Conservation (phyloP, 2,113 vertebrate genomes). For the Cyprinodon variegatus region DNA sequence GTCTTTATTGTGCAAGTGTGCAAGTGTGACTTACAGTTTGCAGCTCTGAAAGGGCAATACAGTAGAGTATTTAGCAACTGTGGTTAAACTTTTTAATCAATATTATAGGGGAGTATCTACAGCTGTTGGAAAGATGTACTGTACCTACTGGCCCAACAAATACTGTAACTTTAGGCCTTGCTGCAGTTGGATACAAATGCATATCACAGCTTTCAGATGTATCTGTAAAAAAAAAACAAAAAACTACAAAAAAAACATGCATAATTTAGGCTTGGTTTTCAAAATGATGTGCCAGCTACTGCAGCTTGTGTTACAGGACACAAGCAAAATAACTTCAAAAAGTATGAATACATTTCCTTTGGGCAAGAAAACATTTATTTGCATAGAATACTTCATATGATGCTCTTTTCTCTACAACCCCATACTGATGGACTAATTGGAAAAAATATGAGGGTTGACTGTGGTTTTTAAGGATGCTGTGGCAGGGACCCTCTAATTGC, state of each 20-base stretch:
- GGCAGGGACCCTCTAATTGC: not conserved
- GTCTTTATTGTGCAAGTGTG: not conserved
- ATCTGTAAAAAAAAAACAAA: not conserved
- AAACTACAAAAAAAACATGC: too few relatives aligned
- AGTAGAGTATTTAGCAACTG: not conserved
- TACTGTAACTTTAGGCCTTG: constrained; percentile 28
- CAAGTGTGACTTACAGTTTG: not conserved
- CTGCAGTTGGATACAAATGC: not conserved
- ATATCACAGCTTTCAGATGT: not conserved
- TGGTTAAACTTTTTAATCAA: not conserved
- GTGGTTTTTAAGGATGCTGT: not conserved
- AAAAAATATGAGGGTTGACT: not conserved
- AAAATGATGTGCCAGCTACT: not conserved
- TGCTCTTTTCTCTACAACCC: not conserved
- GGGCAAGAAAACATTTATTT: not conserved
- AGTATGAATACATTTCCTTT: not conserved
- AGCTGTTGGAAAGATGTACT: constrained; percentile 34
- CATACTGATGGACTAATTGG: not conserved
- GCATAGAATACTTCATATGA: not conserved
- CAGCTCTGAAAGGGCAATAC: constrained; percentile 1
- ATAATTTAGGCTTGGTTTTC: not conserved
- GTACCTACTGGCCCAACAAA: constrained; percentile 48
- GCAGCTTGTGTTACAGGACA: not conserved
- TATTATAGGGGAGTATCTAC: constrained; percentile 25
- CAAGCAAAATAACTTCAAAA: not conserved